Conservation (phyloP, 1,140 invertebrate species). For the Ips nitidus region DNA sequence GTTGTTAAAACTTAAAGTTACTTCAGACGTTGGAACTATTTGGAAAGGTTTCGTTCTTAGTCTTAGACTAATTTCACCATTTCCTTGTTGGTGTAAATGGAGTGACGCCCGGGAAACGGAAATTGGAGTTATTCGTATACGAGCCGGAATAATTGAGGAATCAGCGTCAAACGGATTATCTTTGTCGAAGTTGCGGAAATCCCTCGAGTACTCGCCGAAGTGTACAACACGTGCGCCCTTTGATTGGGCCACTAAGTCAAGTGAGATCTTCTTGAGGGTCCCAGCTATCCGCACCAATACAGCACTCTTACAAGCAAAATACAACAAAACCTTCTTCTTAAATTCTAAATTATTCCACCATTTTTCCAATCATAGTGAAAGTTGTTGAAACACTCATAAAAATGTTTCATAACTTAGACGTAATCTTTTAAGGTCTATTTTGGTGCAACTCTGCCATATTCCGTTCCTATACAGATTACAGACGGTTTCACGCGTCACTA, state of each 20-base stretch:
- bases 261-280: conserved; percentile 21
- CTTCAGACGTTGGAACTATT: too few relatives aligned
- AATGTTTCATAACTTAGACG: too few relatives aligned
- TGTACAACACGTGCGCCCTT: conserved; percentile 28
- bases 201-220: conserved; percentile 22
- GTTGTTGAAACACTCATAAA: too few relatives aligned
- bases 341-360: too few relatives aligned
- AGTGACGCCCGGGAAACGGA: conserved; percentile 22
- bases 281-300: conserved; percentile 10
- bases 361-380: too few relatives aligned
- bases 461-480: conserved; percentile 49
- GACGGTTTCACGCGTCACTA: conserved; percentile 54
- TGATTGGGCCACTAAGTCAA: conserved; percentile 35
- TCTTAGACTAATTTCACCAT: conserved; percentile 30
- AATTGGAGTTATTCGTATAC: conserved; percentile 27
- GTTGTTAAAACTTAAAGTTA: too few relatives aligned
- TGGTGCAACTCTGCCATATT: conserved; percentile 20
- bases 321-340: too few relatives aligned
- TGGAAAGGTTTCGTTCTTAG: background rate
- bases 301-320: too few relatives aligned
- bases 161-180: conserved; percentile 34
- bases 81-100: conserved; percentile 27
- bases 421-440: background rate
- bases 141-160: conserved; percentile 36
- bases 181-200: conserved; percentile 29